These are phyloP conservation scores for Rhinella marina DNA, from an alignment of 2,797 vertebrate species.

Conservation along the genomic window DNA sequence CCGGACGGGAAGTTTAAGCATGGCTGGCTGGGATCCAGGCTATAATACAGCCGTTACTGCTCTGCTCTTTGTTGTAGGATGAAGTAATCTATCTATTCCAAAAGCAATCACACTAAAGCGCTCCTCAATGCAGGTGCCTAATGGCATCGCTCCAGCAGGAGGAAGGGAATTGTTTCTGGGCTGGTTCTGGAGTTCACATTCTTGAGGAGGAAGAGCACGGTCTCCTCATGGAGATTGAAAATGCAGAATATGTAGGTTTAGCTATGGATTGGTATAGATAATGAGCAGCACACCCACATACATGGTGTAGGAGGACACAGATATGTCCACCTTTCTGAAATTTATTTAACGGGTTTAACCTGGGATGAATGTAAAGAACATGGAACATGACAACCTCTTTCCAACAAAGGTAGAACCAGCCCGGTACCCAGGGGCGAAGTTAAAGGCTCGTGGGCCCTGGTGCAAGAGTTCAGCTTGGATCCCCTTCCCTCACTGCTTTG, in stretches of 20 bases:
- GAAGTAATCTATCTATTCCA: constrained; percentile 74
- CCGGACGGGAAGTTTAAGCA: constrained; percentile 75
- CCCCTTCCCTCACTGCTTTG: too few relatives aligned
- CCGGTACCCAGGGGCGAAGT: too few relatives aligned
- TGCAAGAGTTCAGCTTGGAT: too few relatives aligned
- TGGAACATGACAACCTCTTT: too few relatives aligned
- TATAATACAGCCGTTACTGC: constrained; percentile 66
- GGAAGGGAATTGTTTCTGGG: constrained; percentile 33
- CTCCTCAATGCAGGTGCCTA: constrained; percentile 68
- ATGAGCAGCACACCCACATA: background rate
- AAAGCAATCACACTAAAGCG: constrained; percentile 74
- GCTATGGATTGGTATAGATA: too few relatives aligned
- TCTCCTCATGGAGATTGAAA: background rate
- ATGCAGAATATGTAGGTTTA: background rate
- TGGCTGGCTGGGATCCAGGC: constrained; percentile 69
- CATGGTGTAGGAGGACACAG: background rate
- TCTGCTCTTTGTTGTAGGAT: constrained; percentile 63
- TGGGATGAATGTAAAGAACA: too few relatives aligned
- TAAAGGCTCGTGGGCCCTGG: too few relatives aligned
- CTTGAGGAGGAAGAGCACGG: background rate
- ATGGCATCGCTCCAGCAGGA: constrained; percentile 66
- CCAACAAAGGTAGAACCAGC: too few relatives aligned
- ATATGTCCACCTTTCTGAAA: too few relatives aligned
- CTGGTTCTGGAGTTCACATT: constrained; percentile 37
- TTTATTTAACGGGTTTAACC: too few relatives aligned